These are phyloP conservation scores for Rhabditoides inermis DNA, from an alignment of 2,888 invertebrate species.

Conservation along the genomic window DNA sequence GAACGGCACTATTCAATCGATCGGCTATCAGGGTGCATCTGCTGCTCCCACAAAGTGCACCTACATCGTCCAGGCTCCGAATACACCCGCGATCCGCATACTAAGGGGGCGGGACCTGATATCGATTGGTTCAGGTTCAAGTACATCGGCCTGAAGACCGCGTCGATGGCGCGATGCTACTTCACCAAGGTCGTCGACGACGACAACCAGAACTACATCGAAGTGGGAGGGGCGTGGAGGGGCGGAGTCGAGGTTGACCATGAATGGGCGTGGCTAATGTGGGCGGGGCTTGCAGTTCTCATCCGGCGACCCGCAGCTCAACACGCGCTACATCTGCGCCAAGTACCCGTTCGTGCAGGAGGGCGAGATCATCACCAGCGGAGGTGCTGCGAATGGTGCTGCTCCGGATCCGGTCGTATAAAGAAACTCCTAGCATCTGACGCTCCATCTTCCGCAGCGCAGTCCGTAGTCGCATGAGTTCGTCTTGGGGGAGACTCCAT, in stretches of 20 bases:
- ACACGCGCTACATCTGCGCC: constrained; percentile 35
- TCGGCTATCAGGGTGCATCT: constrained; percentile 42
- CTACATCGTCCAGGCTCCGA: constrained; percentile 31
- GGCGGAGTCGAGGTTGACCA: too few relatives aligned
- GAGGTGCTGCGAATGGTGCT: too few relatives aligned
- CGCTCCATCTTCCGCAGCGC: too few relatives aligned
- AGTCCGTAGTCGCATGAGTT: too few relatives aligned
- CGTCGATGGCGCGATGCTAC: constrained; percentile 30
- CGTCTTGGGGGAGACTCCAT: too few relatives aligned
- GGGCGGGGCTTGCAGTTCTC: constrained; percentile 22
- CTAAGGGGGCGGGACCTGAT: background rate
- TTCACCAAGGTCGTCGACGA: constrained; percentile 14
- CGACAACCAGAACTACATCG: constrained; percentile 31
- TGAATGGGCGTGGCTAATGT: background rate
- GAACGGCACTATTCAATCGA: constrained; percentile 43
- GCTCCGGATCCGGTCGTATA: too few relatives aligned
- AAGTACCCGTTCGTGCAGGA: constrained; percentile 38
- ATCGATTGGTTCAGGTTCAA: constrained; percentile 18
- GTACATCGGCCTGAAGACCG: constrained; percentile 32
- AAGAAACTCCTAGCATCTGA: too few relatives aligned
- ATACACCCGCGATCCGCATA: constrained; percentile 16
- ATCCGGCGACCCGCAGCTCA: constrained; percentile 32
- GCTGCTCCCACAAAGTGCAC: constrained; percentile 36
- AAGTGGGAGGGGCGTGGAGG: constrained; percentile 20
- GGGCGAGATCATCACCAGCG: constrained; percentile 25